Conservation (phyloP, 2,797 vertebrate species). For the Fratercula arctica region DNA sequence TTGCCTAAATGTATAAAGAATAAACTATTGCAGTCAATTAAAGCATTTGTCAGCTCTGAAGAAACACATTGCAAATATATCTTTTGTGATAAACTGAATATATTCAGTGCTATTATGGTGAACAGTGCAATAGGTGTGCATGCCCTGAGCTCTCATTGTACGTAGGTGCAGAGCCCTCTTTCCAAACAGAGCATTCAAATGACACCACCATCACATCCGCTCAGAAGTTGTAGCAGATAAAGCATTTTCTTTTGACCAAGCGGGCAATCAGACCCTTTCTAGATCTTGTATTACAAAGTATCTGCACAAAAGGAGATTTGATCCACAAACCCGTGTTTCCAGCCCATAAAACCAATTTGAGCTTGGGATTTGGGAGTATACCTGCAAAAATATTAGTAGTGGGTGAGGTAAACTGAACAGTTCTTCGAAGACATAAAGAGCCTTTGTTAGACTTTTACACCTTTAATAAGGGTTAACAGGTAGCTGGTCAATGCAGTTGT, state of each 20-base stretch:
- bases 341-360: not conserved
- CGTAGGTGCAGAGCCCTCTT: not conserved
- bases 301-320: not conserved
- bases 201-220: not conserved
- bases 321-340: not conserved
- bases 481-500: not conserved
- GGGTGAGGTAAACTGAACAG: not conserved
- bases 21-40: not conserved
- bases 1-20: not conserved
- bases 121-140: not conserved
- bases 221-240: not conserved
- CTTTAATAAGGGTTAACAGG: not conserved
- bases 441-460: not conserved
- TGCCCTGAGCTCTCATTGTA: not conserved
- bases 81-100: not conserved
- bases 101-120: not conserved
- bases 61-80: not conserved
- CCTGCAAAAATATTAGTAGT: not conserved
- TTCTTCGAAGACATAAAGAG: not conserved
- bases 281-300: not conserved
- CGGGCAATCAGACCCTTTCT: not conserved
- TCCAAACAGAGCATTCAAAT: not conserved
- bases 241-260: not conserved
- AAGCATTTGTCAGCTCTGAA: not conserved
- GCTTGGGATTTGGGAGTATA: not conserved